Base-by-base conservation (phyloP, 2,797 vertebrate genomes). In the Propithecus perrieri region DNA sequence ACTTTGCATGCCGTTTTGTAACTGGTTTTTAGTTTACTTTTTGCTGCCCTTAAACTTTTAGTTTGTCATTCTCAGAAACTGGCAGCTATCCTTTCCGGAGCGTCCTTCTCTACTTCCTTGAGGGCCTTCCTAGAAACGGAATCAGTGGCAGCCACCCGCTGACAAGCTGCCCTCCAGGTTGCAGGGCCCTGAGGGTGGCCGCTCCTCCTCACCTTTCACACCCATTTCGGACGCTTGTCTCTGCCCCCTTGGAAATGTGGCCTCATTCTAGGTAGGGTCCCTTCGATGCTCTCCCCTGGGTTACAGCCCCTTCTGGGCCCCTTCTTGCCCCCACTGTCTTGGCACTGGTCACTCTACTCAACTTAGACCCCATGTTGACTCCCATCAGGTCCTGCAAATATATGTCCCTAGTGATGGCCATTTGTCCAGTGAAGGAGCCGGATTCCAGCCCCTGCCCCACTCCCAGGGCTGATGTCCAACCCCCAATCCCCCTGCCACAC, bases 61-160 rank as follows among this genome's bases (percentile, higher is more conserved):
- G 2, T 28, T 74, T 33, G n/a, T 69, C 83, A 38, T 63, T 94
- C 76, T 91, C n/a, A 20, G 63, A 92, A 63, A 48, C 53, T 41
- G 8, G 0, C 8, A 22, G 48, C 92, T 53, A 0, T 53, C 28
- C 81, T 89, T 87, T 81, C 69, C 15, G 63, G n/a, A 6, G 10
- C 5, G 17, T 35, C 35, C 41, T 81, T 92, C 30, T 13, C 53
- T 28, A 46, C 55, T 71, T 61, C 72, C 55, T 79, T 14, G 2
- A n/a, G 30, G 50, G 12, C 7, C 7, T 41, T 94, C 33, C 81
- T 88, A 17, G 74, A 71, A 94, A 63, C 7, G 41, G 55, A 50
- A 41, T 35, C 18, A 1, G 1, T 0, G n/a, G 50, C 12, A 12
- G 10, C 55, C 28, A 2, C 17, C 12, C 3, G 12, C 85, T 71